Base-by-base conservation (phyloP, 2,113 vertebrate species). In the Pangasianodon hypophthalmus region DNA sequence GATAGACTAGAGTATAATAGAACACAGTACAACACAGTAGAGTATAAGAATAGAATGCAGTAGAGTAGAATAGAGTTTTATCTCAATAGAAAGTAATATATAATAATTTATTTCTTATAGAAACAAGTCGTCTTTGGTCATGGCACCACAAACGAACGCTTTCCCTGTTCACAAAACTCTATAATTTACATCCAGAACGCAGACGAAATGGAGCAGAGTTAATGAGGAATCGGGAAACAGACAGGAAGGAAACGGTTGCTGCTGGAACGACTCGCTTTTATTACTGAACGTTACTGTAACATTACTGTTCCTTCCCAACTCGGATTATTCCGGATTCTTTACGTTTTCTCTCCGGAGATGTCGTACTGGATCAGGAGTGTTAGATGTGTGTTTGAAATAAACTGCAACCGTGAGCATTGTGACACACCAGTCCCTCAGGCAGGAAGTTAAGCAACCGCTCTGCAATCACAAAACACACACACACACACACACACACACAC, bases 381-480 rank as follows among this genome's bases (percentile, higher is more conserved):
- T 75, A 75, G 19, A 44, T n/a, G 14, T 56, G 16, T 56, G 54
- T 56, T 54, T 2, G 52, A 54, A 54, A 19, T 32, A 54, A 81
- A 54, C 13, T 81, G 29, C 26, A 82, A 82, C 18, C 18, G 4
- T 82, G 80, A 82, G 8, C 16, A 11, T 82, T 81, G 79, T 81
- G 79, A 81, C 52, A 54, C 71, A 62, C 4, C 44, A 62, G 29
- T 82, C 46, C 44, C n/a, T 52, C 13, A 29, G 11, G 14, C 60
- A 88, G 77, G 60, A 81, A 88, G 46, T 82, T 80, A 69, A 82
- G 46, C 32, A 79, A 82, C 37, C 29, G 77, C 37, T 60, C 24
- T 60, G 71, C 71, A 77, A 11, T 87, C 44, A 14, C 75, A 44
- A 3, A 10, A 41, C 11, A 69, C 62, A 64, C 62, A 64, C 5